Base-by-base conservation (phyloP, 1,140 invertebrate genomes). In the Teleopsis dalmanni region DNA sequence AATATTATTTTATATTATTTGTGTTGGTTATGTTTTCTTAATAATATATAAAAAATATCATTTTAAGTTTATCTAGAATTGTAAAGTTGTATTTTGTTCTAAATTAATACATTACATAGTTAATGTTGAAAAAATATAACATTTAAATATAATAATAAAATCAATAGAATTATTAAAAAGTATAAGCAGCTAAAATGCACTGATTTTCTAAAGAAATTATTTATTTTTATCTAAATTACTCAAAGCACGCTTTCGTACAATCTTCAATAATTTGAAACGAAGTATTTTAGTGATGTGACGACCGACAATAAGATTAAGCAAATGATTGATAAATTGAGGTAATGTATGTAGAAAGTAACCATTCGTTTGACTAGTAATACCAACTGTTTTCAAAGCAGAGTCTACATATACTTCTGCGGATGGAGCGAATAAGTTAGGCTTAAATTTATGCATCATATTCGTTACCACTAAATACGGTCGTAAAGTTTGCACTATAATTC, bases 401-500 rank as follows among this genome's bases (percentile, higher is more conserved):
- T 79, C 75, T 4, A 94, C 92, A 72, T 83, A 97, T 11, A 75
- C 78, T 3, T 81, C 76, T 0, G 92, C 82, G 0, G 81, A 80
- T 1, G 92, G 93, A 11, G 84, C 84, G 73, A 89, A 83, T 67
- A 87, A 78, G 3, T 82, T 83, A n/a, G 87, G 73, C 53, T 79
- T 82, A 27, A 81, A 80, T 47, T 95, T 88, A 60, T 87, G 88
- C 16, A 88, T 87, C 91, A 97, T 91, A 57, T 95, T 95, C 0
- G 92, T 92, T 4, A 89, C 87, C 1, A 98, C 92, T 57, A 87
- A 91, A 18, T 88, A 91, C 0, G 93, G 93, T 36, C 85, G 67
- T 2, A 96, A 74, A 62, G 86, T 88, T 74, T 97, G 88, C 4
- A 93, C 76, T 13, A 82, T 82, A 3, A 96, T 83, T 4, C 91